Conservation (phyloP, 2,888 invertebrate genomes). For the Drosophila limbata region DNA sequence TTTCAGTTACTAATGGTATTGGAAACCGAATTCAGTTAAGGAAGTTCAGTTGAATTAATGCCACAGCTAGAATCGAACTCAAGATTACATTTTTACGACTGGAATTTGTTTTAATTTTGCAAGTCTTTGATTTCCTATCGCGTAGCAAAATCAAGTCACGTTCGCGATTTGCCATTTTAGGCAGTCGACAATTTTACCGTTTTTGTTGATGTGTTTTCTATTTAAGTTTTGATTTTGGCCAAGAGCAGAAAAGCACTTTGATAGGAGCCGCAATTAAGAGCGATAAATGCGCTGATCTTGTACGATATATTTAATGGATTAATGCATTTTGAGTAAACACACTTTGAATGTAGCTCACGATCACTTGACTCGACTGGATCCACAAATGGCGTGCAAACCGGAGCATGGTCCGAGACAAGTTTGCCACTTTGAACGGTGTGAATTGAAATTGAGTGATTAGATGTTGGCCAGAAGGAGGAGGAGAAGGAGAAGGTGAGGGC, state of each 20-base stretch:
- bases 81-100: background rate
- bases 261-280: slow-evolving; percentile 43
- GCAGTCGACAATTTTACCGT: slow-evolving; percentile 26
- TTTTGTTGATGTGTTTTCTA: background rate
- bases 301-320: slow-evolving; percentile 65
- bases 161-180: slow-evolving; percentile 33
- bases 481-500: background rate
- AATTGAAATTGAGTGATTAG: slow-evolving; percentile 75
- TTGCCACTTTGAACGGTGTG: slow-evolving; percentile 58
- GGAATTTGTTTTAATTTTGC: background rate
- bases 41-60: background rate
- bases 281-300: slow-evolving; percentile 53
- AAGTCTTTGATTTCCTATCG: slow-evolving; percentile 27
- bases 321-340: slow-evolving; percentile 46
- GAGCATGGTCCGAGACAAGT: slow-evolving; percentile 30
- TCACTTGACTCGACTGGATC: slow-evolving; percentile 41
- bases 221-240: slow-evolving; percentile 2
- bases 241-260: slow-evolving; percentile 38
- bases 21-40: background rate
- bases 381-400: slow-evolving; percentile 42
- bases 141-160: slow-evolving; percentile 17
- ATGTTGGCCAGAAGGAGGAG: background rate
- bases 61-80: background rate
- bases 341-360: slow-evolving; percentile 73
- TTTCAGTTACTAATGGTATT: no score